Conservation (phyloP, 2,113 vertebrate genomes). For the Lagenorhynchus albirostris region DNA sequence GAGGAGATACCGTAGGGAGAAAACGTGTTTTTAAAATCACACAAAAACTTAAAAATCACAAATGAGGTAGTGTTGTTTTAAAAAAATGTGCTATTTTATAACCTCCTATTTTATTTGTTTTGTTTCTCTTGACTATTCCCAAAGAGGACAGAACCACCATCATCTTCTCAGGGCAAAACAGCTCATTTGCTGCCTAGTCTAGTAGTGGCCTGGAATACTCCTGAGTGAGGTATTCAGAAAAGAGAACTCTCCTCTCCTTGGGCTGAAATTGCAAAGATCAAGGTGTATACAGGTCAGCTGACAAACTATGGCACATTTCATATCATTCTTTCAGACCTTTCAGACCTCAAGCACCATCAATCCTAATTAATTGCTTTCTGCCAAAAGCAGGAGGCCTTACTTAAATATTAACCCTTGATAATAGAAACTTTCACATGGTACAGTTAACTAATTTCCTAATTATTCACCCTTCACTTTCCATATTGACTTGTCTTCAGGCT, state of each 20-base stretch:
- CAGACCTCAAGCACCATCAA: not conserved
- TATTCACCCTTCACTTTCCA: not conserved
- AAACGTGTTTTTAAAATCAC: not conserved
- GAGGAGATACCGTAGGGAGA: not conserved
- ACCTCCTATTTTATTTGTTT: not conserved
- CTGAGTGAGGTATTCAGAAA: not conserved
- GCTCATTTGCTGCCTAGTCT: not conserved
- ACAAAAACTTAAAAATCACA: not conserved
- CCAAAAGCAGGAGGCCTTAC: not conserved
- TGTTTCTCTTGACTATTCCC: not conserved
- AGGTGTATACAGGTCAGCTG: not conserved
- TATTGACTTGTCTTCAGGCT: not conserved
- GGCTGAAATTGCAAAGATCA: not conserved
- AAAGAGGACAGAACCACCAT: not conserved
- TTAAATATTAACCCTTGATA: not conserved
- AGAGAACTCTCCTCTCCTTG: not conserved
- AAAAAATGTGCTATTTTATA: not conserved
- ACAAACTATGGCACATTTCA: not conserved
- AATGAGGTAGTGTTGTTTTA: not conserved
- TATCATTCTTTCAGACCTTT: not conserved
- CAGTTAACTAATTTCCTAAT: not conserved
- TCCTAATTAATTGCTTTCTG: slow-evolving; percentile 3
- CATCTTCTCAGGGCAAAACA: not conserved
- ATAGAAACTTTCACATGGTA: not conserved
- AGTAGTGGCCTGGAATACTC: not conserved